Evolutionary conservation across 2,888 invertebrate genomes (phyloP), one percentile per base, ranked within the genome.

Genomic region (Diarsia rubi): DNA sequence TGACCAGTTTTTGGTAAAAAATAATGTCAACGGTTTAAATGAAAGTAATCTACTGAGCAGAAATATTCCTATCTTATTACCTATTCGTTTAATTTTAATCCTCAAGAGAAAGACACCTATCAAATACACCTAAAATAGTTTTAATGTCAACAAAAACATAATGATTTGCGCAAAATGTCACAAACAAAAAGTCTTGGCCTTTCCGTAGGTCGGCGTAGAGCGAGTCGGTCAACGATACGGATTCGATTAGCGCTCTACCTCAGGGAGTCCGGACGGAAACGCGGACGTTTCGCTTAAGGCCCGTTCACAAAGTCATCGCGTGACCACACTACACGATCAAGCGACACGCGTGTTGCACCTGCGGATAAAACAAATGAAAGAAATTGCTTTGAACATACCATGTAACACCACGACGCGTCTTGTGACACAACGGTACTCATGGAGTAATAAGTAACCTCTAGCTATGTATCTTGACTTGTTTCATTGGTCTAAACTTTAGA

Each of bases 161-260:
- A 73, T 79, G 60, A 63, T 79, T 76, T 60, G 73, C 68, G 24
- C 81, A 67, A 88, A 90, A 89, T 89, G 87, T 80, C 90, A 87
- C 72, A 75, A 81, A 85, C 81, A 86, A 87, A 80, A 75, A 87
- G 82, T 82, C 80, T 86, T 85, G 87, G 74, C 88, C 89, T 90
- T 90, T 89, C 57, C 75, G 4, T 42, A 75, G 83, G 79, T 84
- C 82, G 79, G 68, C 67, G 82, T 69, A 77, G 75, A 57, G 74
- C 57, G n/a, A n/a, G n/a, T 69, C 79, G 82, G 86, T 78, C 84
- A 83, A 75, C 78, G 72, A 79, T 80, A 80, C 82, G 84, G 74
- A 85, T 86, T 84, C 81, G 84, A 88, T 88, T 87, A 88, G 62
- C 76, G 78, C 73, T 80, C 80, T 77, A 71, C 81, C 77, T 78